Conservation (phyloP, 2,888 invertebrate genomes). For the Sphaerophoria rueppellii region DNA sequence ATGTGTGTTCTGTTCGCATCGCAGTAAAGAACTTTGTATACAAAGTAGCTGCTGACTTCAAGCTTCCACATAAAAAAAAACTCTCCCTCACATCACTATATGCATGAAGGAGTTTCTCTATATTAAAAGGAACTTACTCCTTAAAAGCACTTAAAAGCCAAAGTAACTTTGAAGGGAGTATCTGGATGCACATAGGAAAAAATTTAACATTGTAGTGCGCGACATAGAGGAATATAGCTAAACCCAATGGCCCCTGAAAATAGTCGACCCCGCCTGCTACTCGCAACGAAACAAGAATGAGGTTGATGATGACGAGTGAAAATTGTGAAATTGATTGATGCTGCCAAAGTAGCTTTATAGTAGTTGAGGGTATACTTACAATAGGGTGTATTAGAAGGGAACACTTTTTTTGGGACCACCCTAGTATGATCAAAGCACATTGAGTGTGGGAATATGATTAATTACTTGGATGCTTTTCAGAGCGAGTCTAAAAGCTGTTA, state of each 20-base stretch:
- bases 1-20: not conserved
- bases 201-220: constrained; percentile 52
- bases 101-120: constrained; percentile 24
- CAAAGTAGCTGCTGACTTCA: constrained; percentile 62
- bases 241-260: not conserved
- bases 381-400: not conserved
- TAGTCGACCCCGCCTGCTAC: too few relatives aligned
- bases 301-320: constrained; percentile 2
- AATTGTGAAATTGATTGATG: constrained; percentile 70
- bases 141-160: constrained; percentile 69
- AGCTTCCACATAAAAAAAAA: constrained; percentile 15
- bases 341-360: not conserved
- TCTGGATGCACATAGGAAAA: constrained; percentile 1
- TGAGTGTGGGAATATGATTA: constrained; percentile 66
- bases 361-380: not conserved
- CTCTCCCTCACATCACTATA: constrained; percentile 13
- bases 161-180: constrained; percentile 51
- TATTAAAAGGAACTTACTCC: constrained; percentile 48
- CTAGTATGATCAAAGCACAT: constrained; percentile 30
- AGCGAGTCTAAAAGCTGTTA: constrained; percentile 67
- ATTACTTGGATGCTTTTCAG: constrained; percentile 67
- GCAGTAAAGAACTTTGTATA: constrained; percentile 59
- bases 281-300: not conserved
- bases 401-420: not conserved
- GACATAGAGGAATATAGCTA: constrained; percentile 35